A percentile compares a stretch with the other conserved stretches of the same genome.
phyloP scores from a whole-genome alignment of 64 coral and sea anemone species.

The Catalaphyllia jardinei region DNA sequence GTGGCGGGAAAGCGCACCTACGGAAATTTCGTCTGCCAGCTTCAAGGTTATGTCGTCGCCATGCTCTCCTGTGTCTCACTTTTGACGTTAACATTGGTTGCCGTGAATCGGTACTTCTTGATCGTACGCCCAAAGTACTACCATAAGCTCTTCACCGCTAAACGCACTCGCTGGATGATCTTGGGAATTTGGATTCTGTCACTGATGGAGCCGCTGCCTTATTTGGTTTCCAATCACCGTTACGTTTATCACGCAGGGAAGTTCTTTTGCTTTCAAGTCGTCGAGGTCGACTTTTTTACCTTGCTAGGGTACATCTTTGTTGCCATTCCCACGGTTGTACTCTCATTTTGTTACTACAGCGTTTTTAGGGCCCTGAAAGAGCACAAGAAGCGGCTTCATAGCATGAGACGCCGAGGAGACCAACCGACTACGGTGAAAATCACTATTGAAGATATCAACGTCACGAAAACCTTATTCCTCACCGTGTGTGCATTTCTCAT shows the following conservation, averaged over 20 bases:
- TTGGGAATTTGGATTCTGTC: constrained; percentile 46
- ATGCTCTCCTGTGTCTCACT: constrained; percentile 57
- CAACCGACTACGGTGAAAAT: constrained; percentile 9
- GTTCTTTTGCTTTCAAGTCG: constrained; percentile 72
- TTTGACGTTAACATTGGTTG: constrained; percentile 64
- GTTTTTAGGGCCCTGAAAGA: constrained; percentile 51
- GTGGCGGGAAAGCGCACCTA: constrained; percentile 50
- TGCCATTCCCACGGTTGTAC: constrained; percentile 43
- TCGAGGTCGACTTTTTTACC: constrained; percentile 64
- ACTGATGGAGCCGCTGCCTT: constrained; percentile 44
- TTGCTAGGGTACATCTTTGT: constrained; percentile 60
- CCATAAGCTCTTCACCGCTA: constrained; percentile 47
- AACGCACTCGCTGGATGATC: constrained; percentile 50
- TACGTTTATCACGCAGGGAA: constrained; percentile 72
- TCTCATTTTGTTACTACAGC: constrained; percentile 55
- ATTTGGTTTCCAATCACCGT: constrained; percentile 40
- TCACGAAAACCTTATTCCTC: constrained; percentile 59
- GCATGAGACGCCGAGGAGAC: constrained; percentile 39
- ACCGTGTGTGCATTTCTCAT: constrained; percentile 64
- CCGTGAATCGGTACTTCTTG: constrained; percentile 64
- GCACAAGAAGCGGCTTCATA: constrained; percentile 38
- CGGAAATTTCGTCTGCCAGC: constrained; percentile 65
- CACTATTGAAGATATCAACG: constrained; percentile 65
- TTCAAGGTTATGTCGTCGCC: constrained; percentile 61
- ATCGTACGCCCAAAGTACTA: constrained; percentile 62